Conservation (phyloP, 2,888 invertebrate genomes). For the Temnothorax rugatulus region DNA sequence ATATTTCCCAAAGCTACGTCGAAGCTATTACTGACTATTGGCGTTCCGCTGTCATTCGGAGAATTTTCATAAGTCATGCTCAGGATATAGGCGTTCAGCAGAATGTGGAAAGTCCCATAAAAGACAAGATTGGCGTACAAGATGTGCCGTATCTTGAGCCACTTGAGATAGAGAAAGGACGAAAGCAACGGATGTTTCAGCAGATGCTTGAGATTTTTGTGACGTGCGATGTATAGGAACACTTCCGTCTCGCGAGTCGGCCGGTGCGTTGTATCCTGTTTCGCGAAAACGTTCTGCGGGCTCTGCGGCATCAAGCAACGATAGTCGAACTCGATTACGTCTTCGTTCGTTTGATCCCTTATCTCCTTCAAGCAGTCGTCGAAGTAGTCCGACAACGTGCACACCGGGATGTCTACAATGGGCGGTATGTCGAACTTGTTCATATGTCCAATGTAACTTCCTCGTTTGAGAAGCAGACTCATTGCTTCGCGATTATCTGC, state of each 20-base stretch:
- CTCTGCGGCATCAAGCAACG: not conserved
- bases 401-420: conserved; percentile 91
- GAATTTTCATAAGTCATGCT: conserved; percentile 46
- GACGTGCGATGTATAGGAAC: conserved; percentile 88
- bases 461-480: conserved; percentile 89
- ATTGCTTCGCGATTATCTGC: conserved; percentile 90
- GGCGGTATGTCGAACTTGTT: conserved; percentile 90
- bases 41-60: not conserved
- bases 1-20: conserved; percentile 79
- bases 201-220: conserved; percentile 90
- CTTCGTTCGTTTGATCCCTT: conserved; percentile 89
- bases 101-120: conserved; percentile 90
- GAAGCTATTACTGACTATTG: not conserved
- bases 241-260: not conserved
- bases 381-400: conserved; percentile 90
- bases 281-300: not conserved
- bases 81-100: conserved; percentile 91
- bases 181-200: conserved; percentile 93
- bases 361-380: conserved; percentile 91
- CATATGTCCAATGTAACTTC: conserved; percentile 92
- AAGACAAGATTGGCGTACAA: conserved; percentile 92
- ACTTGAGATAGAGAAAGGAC: conserved; percentile 93
- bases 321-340: conserved; percentile 92
- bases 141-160: conserved; percentile 92
- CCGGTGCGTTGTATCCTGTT: not conserved